A percentile compares a stretch with the other conserved stretches of the same genome.
These are phyloP conservation scores for Oligia fasciuncula DNA, from an alignment of 2,888 invertebrate genomes.

Conservation along the genomic window DNA sequence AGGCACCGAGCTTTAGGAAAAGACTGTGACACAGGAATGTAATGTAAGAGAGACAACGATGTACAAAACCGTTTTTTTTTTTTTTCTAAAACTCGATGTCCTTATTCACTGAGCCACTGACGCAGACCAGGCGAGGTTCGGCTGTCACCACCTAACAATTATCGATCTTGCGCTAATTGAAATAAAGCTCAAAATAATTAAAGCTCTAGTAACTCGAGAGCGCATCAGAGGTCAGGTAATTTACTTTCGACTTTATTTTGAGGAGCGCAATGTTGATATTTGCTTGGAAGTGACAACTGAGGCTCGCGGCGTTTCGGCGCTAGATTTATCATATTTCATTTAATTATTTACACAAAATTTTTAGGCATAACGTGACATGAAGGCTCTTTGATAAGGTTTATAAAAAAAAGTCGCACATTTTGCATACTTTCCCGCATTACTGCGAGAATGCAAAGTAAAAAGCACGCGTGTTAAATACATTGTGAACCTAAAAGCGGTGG, in stretches of 20 bases:
- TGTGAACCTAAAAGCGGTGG: not conserved
- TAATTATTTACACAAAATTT: not conserved
- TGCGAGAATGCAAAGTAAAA: not conserved
- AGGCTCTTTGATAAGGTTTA: not conserved
- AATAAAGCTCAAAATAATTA: not conserved
- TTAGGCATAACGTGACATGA: not conserved
- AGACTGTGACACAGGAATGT: not conserved
- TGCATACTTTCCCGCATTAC: not conserved
- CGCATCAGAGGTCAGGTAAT: not conserved
- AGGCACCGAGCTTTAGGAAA: no score
- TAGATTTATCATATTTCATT: not conserved
- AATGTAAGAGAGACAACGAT: not conserved
- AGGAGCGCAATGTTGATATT: not conserved
- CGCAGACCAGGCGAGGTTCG: not conserved
- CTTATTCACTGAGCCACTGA: not conserved
- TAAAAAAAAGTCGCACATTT: not conserved
- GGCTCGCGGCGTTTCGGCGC: not conserved
- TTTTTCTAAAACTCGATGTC: not conserved
- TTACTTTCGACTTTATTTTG: not conserved
- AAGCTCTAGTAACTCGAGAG: not conserved
- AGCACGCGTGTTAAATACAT: not conserved
- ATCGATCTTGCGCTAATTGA: not conserved
- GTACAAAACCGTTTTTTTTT: not conserved
- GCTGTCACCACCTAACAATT: not conserved
- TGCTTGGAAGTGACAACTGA: not conserved